A percentile compares a stretch with the other conserved stretches of the same genome.
Evolutionary conservation across 1,140 invertebrate species (phyloP).

Genomic region (Sitodiplosis mosellana): DNA sequence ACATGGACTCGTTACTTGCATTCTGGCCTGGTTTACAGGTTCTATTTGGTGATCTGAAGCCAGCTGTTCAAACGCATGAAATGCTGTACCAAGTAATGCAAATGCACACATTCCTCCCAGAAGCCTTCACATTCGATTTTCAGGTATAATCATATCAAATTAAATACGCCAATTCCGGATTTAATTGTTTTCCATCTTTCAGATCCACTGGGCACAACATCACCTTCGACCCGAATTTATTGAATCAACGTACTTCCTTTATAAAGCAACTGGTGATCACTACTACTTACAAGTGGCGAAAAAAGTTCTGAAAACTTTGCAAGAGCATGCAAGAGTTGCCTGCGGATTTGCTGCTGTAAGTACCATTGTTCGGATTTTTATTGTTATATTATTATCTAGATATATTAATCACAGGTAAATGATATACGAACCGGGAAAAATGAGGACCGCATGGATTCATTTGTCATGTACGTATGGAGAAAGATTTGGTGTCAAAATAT

Average conservation of each 20-base stretch:
- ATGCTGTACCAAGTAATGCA: slow-evolving; percentile 95
- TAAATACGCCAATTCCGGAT: not conserved
- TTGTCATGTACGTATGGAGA: too few species aligned
- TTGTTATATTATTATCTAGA: too few species aligned
- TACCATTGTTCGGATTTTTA: too few species aligned
- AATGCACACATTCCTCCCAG: slow-evolving; percentile 92
- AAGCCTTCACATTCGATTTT: slow-evolving; percentile 91
- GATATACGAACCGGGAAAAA: slow-evolving; percentile 81
- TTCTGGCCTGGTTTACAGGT: slow-evolving; percentile 98
- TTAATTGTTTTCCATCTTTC: slow-evolving; percentile 75
- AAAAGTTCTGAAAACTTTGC: slow-evolving; percentile 74
- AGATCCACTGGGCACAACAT: slow-evolving; percentile 96
- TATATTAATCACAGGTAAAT: too few species aligned
- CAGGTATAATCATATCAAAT: slow-evolving; percentile 32
- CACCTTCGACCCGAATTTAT: slow-evolving; percentile 92
- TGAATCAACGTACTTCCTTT: slow-evolving; percentile 95
- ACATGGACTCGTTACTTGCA: slow-evolving; percentile 68
- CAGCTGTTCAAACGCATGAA: slow-evolving; percentile 93
- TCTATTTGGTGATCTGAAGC: slow-evolving; percentile 71
- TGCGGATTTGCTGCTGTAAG: slow-evolving; percentile 95
- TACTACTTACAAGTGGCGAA: slow-evolving; percentile 90
- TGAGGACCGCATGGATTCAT: slow-evolving; percentile 96
- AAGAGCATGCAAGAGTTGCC: slow-evolving; percentile 76
- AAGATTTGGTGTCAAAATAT: too few species aligned
- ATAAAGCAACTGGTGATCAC: slow-evolving; percentile 83